These are phyloP conservation scores for Onthophagus sagittarius DNA, from an alignment of 2,888 invertebrate genomes.

Conservation along the genomic window DNA sequence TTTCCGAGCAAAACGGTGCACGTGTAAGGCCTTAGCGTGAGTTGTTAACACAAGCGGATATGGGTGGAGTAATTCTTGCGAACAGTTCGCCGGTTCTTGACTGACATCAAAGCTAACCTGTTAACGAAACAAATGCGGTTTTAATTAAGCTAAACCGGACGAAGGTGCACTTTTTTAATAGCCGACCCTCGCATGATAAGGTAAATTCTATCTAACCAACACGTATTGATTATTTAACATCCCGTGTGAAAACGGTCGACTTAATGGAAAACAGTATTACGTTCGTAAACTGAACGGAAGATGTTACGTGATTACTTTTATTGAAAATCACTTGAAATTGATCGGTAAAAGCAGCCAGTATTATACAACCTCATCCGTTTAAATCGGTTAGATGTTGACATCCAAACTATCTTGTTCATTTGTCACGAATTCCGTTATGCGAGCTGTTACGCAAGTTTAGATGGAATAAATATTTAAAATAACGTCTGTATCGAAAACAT, in stretches of 20 bases:
- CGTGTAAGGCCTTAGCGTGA: constrained; percentile 2
- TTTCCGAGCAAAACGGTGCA: neutral
- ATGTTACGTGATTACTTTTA: neutral
- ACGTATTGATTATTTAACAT: constrained; percentile 6
- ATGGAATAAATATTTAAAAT: neutral
- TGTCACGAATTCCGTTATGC: neutral
- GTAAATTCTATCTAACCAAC: neutral
- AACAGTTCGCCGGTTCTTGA: constrained; percentile 4
- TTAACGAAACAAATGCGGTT: constrained; percentile 11
- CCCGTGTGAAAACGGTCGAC: constrained; percentile 1
- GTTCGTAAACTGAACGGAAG: neutral
- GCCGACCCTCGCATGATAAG: neutral
- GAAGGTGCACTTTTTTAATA: constrained; percentile 7
- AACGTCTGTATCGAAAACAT: neutral
- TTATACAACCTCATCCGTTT: neutral
- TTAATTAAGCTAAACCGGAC: neutral
- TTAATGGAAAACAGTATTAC: neutral
- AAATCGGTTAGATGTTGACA: neutral
- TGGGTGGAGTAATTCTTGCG: constrained; percentile 11
- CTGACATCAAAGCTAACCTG: constrained; percentile 8
- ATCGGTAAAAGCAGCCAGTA: neutral
- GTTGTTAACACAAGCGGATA: constrained; percentile 4
- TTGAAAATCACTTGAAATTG: neutral
- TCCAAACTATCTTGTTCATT: neutral
- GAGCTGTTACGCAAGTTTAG: neutral